Base-by-base conservation (phyloP, 2,797 vertebrate species). In the Leucoraja ocellata region DNA sequence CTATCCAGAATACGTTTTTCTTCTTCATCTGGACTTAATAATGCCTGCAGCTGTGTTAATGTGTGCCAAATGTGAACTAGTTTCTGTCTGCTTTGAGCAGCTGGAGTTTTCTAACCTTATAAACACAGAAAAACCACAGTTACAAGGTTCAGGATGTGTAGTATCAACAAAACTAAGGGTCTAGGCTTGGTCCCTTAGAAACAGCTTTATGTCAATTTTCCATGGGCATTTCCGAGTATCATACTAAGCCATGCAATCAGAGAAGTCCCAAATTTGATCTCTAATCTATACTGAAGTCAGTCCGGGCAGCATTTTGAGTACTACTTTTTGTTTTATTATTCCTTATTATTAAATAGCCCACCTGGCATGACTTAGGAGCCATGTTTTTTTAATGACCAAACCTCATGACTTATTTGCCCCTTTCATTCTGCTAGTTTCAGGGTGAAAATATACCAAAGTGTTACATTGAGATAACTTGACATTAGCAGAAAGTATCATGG, bases 61-160 rank as follows among this genome's bases (percentile, higher is more conserved):
- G 94, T 95, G 96, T 94, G 93, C 94, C 95, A 96, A 95, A 95
- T 95, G 93, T 95, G 95, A 95, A 95, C 94, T 94, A 94, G 94
- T 93, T 94, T 94, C 94, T 95, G 94, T 94, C 94, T 94, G 94
- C 93, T 94, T 93, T 73, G 93, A 95, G 94, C 95, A 95, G 94
- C 93, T 93, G 78, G 94, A 95, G 93, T 94, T 93, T 95, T 93
- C 94, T 95, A 83, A 95, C 94, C 93, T 94, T 96, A 93, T 91
- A 95, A 95, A 95, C 93, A 68, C 86, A 93, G 95, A 74, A 74
- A 74, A 71, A 71, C 90, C 93, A 79, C 73, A 93, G 93, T 94
- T 95, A 94, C 93, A 94, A 95, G 94, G 95, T 95, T 93, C 94
- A 96, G 93, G 94, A 0, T 95, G 94, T 84, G 91, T 68, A 94